A percentile compares a stretch with the other conserved stretches of the same genome.
Conservation (phyloP, 2,113 vertebrate genomes). For the Gavia stellata region DNA sequence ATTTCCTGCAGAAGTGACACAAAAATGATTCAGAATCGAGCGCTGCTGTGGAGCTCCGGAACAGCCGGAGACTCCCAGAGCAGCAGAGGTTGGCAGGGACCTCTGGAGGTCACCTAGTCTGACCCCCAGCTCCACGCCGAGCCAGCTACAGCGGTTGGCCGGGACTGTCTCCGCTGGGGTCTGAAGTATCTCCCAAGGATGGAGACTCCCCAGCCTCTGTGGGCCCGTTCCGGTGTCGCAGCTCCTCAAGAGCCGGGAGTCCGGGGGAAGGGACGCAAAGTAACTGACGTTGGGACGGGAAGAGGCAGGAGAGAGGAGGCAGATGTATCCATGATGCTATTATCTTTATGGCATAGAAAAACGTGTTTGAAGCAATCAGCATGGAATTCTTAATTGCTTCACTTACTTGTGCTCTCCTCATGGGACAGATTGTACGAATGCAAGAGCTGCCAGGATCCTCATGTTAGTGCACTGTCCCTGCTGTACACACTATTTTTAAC, state of each 20-base stretch:
- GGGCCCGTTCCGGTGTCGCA: neutral
- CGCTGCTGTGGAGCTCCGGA: neutral
- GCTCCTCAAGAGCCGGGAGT: neutral
- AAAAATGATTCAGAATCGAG: neutral
- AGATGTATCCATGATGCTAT: slow-evolving; percentile 73
- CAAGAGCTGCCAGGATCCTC: slow-evolving; percentile 75
- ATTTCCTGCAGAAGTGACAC: neutral
- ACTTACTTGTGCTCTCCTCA: slow-evolving; percentile 81
- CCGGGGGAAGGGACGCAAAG: neutral
- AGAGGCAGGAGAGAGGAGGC: slow-evolving; percentile 28
- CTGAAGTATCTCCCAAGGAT: neutral
- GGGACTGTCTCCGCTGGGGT: neutral
- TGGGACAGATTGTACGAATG: slow-evolving; percentile 76
- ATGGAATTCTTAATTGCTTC: slow-evolving; percentile 91
- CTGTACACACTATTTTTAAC: slow-evolving; percentile 64
- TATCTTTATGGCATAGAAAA: slow-evolving; percentile 85
- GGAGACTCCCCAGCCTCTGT: neutral
- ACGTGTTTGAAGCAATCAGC: slow-evolving; percentile 89
- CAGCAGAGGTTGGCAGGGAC: neutral
- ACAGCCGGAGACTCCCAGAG: accelerated
- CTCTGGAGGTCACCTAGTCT: neutral
- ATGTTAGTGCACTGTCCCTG: slow-evolving; percentile 65
- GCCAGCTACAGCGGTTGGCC: neutral
- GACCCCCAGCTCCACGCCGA: neutral
- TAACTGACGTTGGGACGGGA: neutral